Base-by-base conservation (phyloP, 2,797 vertebrate genomes). In the Ctenopoma multispine region DNA sequence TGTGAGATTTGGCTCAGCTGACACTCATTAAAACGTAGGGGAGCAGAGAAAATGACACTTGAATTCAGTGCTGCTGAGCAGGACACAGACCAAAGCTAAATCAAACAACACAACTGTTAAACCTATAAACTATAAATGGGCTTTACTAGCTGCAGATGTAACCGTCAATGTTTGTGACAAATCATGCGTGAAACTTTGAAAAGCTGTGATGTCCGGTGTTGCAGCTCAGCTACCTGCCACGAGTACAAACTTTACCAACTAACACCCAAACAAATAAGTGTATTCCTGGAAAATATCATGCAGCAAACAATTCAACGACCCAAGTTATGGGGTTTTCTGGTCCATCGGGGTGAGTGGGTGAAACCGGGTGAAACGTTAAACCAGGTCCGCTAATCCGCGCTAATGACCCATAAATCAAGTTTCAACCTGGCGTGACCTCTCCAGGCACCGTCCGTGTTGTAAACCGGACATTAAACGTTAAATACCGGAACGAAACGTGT, bases 71-170 rank as follows among this genome's bases (percentile, higher is more conserved):
- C 36, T n/a, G 61, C 56, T 77, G 48, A 20, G 24, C n/a, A 4
- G 4, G 4, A 15, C n/a, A 17, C 18, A 29, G 38, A 41, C 4
- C 50, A 36, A 53, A 13, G 43, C 63, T 79, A 86, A 87, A 90
- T 84, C 75, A 79, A 88, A n/a, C n/a, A n/a, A n/a, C n/a, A 34
- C 4, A 6, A 4, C 8, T 41, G 2, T 4, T 11, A 38, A 1
- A 6, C 29, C 1, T 2, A 15, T 20, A 29, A 5, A 18, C 2
- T 2, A 17, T 0, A 46, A 3, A 1, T 34, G 0, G 0, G 55
- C 4, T 34, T 31, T 6, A 12, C 18, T 10, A 9, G 21, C 29
- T 31, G 11, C 4, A 18, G 1, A 11, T 56, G 23, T 18, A 17
- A 4, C 2, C 3, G 13, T 5, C 1, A 2, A 11, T 8, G 38